Evolutionary conservation across 2,888 invertebrate genomes (phyloP).

Genomic region (Ischnura elegans): DNA sequence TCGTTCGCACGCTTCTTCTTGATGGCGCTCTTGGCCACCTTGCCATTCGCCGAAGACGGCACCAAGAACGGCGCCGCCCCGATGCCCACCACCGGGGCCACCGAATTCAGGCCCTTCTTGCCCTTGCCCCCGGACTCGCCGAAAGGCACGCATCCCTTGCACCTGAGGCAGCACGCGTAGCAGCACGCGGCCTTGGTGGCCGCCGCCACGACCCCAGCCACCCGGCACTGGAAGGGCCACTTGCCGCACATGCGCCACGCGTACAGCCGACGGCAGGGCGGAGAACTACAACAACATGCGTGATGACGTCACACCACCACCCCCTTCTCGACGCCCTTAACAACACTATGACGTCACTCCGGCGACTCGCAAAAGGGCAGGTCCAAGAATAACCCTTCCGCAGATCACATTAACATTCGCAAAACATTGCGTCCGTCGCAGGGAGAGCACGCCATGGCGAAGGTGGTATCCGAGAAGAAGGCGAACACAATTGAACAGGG

Average conservation of each 20-base stretch:
- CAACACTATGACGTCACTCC: too few relatives aligned
- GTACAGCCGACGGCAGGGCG: not conserved
- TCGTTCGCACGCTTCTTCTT: not conserved
- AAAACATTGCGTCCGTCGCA: not conserved
- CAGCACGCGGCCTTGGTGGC: constrained; percentile 41
- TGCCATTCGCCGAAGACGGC: constrained; percentile 3
- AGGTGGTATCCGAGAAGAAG: not conserved
- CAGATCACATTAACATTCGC: not conserved
- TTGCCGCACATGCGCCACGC: constrained; percentile 47
- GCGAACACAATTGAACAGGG: not conserved
- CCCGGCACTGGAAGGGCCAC: constrained; percentile 42
- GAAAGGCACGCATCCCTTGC: not conserved
- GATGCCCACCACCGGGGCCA: not conserved
- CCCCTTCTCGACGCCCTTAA: not conserved
- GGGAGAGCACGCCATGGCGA: not conserved
- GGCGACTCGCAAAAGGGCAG: not conserved
- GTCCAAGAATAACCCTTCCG: not conserved
- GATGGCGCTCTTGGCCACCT: not conserved
- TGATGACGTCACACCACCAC: not conserved
- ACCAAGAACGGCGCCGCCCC: not conserved
- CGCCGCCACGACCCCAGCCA: not conserved
- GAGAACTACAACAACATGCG: not conserved
- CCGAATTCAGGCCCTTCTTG: not conserved
- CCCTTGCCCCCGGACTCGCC: not conserved
- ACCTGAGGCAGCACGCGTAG: constrained; percentile 60